Base-by-base conservation (phyloP, 2,797 vertebrate species). In the Mallotus villosus region DNA sequence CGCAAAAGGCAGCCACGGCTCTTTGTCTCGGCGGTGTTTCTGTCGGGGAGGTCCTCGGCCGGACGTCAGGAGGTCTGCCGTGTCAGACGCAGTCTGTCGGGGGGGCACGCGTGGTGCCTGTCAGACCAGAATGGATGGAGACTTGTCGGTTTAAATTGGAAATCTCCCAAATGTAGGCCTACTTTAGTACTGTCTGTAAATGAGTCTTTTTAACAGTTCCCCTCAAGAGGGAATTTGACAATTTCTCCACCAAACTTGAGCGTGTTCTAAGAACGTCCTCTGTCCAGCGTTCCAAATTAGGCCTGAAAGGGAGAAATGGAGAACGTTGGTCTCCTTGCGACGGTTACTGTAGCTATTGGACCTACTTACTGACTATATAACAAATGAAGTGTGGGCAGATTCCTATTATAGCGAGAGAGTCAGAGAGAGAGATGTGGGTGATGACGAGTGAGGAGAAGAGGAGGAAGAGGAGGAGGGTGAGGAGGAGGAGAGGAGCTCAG, bases 1-100 rank as follows among this genome's bases (percentile, higher is more conserved):
- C 87, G 87, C 85, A 88, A 90, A 90, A 88, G 90, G 91, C 87
- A 82, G 85, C 84, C 76, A 72, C 72, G 74, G 63, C 72, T 83
- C 85, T 90, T 89, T 88, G 84, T 87, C 73, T 6, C 49, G 7
- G 66, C 63, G 79, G 72, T 84, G 84, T 86, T 84, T 84, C 80
- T 84, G 82, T 85, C 24, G 58, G 60, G 25, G 27, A 63, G 67
- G 74, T 70, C 32, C 32, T 8, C 8, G 32, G 55, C 73, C 70
- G 32, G 32, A 14, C 12, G 41, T 14, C 57, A 58, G 55, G 12
- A 58, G 21, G 55, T 6, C 1, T 12, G 17, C 19, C 17, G 9
- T 9, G n/a, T 59, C 57, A 8, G 7, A 79, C 82, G 41, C 41
- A 12, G 9, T 46, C 41, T 12, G 11, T 3, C 9, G 41, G 41